Base-by-base conservation (phyloP, 2,797 vertebrate species). In the Myotis findleyi region DNA sequence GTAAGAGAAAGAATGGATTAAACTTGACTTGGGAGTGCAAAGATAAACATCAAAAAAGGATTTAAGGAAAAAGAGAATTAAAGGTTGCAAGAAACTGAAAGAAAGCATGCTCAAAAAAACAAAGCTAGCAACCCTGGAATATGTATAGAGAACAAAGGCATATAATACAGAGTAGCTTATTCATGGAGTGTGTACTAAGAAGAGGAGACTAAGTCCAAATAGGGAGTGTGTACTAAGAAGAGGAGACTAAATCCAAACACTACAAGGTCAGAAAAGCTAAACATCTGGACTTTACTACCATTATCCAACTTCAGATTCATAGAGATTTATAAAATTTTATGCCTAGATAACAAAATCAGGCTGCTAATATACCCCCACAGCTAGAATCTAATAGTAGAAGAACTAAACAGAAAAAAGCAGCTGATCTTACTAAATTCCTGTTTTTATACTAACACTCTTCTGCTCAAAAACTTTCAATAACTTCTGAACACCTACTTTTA, bases 241-340 rank as follows among this genome's bases (percentile, higher is more conserved):
- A n/a, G 13, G 17, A n/a, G 20, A 27, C n/a, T 18, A 62, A 79
- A 13, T 38, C 80, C 62, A 94, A 92, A 84, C 30, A 88, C 73
- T 16, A 77, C 72, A 77, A 88, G 51, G 21, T 27, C 47, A 55
- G 33, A 82, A 87, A 91, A 89, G n/a, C 21, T 79, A 62, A 93
- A 88, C 25, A 84, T 59, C 9, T 84, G 55, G 23, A 94, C 33
- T 84, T 73, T 36, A 84, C 33, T 90, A 30, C 49, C 41, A 85
- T 85, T 76, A 88, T 51, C n/a, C 59, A 94, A 66, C 55, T 94
- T 93, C 62, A 88, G 51, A 85, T 41, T 87, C 82, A 91, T 3
- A 51, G 6, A 89, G 9, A 69, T 77, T 51, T 88, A 75, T 18
- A 89, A 69, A 82, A 85, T 49, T 72, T 77, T 86, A 83, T 57